phyloP scores from a whole-genome alignment of 2,888 invertebrate genomes.

The Copidosoma aretas region DNA sequence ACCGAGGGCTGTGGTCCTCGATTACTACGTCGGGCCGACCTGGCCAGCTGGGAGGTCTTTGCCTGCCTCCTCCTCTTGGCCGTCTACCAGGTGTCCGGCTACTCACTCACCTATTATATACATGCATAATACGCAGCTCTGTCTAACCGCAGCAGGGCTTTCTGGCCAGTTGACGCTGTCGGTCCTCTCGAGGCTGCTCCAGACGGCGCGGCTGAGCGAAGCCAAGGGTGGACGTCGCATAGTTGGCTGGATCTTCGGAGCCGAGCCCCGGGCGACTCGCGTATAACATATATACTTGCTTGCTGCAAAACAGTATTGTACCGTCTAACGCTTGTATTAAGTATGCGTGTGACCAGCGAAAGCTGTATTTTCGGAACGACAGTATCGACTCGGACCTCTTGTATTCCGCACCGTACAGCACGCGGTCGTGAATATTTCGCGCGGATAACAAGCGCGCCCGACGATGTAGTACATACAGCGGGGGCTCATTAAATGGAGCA shows the following conservation, averaged over 20 bases:
- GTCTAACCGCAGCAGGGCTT: background rate
- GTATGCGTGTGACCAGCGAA: too few relatives aligned
- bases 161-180: slow-evolving; percentile 42
- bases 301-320: too few relatives aligned
- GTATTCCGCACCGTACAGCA: too few relatives aligned
- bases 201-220: slow-evolving; percentile 42
- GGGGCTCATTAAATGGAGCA: too few relatives aligned
- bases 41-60: slow-evolving; percentile 35
- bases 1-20: slow-evolving; percentile 40
- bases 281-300: too few relatives aligned
- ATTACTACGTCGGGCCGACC: slow-evolving; percentile 31
- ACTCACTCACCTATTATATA: background rate
- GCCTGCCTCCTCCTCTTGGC: slow-evolving; percentile 39
- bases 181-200: slow-evolving; percentile 44
- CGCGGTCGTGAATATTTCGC: too few relatives aligned
- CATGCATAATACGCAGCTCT: background rate
- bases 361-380: too few relatives aligned
- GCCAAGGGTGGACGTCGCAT: slow-evolving; percentile 25
- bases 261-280: background rate
- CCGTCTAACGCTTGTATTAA: too few relatives aligned
- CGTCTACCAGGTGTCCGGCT: slow-evolving; percentile 44
- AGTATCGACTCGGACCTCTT: too few relatives aligned
- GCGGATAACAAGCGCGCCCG: too few relatives aligned
- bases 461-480: too few relatives aligned
- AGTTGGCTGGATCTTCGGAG: slow-evolving; percentile 44